Conservation (phyloP, 2,888 invertebrate species). For the Lamproptera curius region DNA sequence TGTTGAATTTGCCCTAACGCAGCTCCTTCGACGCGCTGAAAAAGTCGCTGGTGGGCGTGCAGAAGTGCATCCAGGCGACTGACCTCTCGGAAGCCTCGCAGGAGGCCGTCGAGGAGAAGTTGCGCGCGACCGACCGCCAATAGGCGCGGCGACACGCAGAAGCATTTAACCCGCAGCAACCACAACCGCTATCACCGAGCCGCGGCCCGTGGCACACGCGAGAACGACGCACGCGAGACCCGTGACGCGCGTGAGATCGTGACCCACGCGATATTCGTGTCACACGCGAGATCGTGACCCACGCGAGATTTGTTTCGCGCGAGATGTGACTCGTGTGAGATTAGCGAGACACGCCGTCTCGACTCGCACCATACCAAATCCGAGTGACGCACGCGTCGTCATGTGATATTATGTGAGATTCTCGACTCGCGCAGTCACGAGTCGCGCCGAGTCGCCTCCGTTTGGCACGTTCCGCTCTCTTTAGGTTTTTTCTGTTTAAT, state of each 20-base stretch:
- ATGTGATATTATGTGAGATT: no score
- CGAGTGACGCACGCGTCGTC: no score
- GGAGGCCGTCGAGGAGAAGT: slow-evolving; percentile 95
- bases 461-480: slow-evolving; percentile 23
- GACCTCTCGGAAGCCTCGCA: slow-evolving; percentile 96
- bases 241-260: slow-evolving; percentile 4
- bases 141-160: slow-evolving; percentile 86
- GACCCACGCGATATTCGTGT: background rate
- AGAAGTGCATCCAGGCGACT: slow-evolving; percentile 98
- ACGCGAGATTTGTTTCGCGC: background rate
- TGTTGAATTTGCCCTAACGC: slow-evolving; percentile 25
- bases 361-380: no score
- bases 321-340: background rate
- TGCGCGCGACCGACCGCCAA: slow-evolving; percentile 96
- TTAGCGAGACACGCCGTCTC: no score
- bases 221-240: slow-evolving; percentile 1
- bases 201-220: slow-evolving; percentile 28
- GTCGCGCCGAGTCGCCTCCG: slow-evolving; percentile 4
- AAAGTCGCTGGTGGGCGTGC: slow-evolving; percentile 96
- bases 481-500: slow-evolving; percentile 41
- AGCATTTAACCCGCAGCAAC: slow-evolving; percentile 45
- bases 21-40: slow-evolving; percentile 99
- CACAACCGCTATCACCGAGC: slow-evolving; percentile 40
- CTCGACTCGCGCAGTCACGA: slow-evolving; percentile 5
- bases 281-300: background rate